Base-by-base conservation (phyloP, 1,140 invertebrate species). In the Plutomurus gul region DNA sequence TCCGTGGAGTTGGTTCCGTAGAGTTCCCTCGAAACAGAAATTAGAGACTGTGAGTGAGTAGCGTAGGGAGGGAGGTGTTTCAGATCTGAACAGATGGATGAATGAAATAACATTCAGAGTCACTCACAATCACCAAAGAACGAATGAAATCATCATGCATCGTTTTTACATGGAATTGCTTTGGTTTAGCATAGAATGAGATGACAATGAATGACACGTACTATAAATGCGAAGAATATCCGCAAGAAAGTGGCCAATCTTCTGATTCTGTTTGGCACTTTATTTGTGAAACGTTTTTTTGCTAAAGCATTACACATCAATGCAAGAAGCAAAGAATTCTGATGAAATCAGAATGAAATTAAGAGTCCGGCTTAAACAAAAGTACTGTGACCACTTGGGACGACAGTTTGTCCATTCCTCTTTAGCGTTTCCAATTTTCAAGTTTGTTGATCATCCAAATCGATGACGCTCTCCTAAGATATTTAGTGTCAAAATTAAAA, bases 241-340 rank as follows among this genome's bases (percentile, higher is more conserved):
- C n/a, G n/a, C n/a, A n/a, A n/a, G n/a, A n/a, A n/a, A n/a, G n/a
- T n/a, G n/a, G n/a, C n/a, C n/a, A n/a, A n/a, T n/a, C n/a, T n/a
- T 36, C 56, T 65, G 56, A 10, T 13, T 8, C 39, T 65, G 56
- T 65, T 65, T 65, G 56, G 56, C 56, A 65, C 36, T 65, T 65
- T 30, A 65, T 65, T 65, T 65, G 56, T 30, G 6, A 1, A n/a
- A 5, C 13, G 56, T 65, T n/a, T n/a, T n/a, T n/a, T 65, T 65
- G 56, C 25, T 65, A 65, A 33, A 65, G 36, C 56, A 65, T 65
- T 65, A 30, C 27, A 65, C 27, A 65, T 33, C 36, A 65, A 65
- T n/a, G n/a, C n/a, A n/a, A 65, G 20, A 65, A 65, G 56, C 18
- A 65, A 65, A 65, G 30, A 65, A 30, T 33, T 3, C 16, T 65